Conservation (phyloP, 2,888 invertebrate genomes). For the Smittia aterrima region DNA sequence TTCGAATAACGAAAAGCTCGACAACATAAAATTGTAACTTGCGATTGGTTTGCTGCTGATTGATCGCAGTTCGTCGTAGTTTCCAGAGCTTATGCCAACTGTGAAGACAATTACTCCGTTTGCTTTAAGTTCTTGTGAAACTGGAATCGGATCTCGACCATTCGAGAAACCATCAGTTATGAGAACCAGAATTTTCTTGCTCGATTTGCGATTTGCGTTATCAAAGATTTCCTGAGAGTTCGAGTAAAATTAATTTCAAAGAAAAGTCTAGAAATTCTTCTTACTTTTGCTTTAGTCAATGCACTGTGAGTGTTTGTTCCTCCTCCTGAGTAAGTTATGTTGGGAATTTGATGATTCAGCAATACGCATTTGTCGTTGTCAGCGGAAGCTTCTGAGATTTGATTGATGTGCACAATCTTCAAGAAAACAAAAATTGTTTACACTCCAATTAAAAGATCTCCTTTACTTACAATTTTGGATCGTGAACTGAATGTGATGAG, state of each 20-base stretch:
- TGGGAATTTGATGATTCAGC: slow-evolving; percentile 60
- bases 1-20: slow-evolving; percentile 66
- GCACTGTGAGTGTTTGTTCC: slow-evolving; percentile 71
- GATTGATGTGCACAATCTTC: slow-evolving; percentile 59
- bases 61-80: slow-evolving; percentile 61
- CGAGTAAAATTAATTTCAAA: slow-evolving; percentile 30
- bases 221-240: slow-evolving; percentile 55
- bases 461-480: slow-evolving; percentile 56
- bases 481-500: slow-evolving; percentile 65
- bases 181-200: slow-evolving; percentile 63
- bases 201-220: slow-evolving; percentile 51
- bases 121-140: slow-evolving; percentile 59
- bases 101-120: slow-evolving; percentile 58
- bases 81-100: slow-evolving; percentile 57
- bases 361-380: slow-evolving; percentile 65
- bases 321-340: slow-evolving; percentile 63
- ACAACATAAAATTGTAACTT: slow-evolving; percentile 64
- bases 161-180: slow-evolving; percentile 72
- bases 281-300: slow-evolving; percentile 62
- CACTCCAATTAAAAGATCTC: not conserved
- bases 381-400: slow-evolving; percentile 56
- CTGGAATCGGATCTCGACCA: slow-evolving; percentile 64
- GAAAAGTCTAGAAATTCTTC: slow-evolving; percentile 34
- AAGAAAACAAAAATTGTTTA: slow-evolving; percentile 9
- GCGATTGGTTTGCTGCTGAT: slow-evolving; percentile 64